Evolutionary conservation across 2,888 invertebrate genomes (phyloP).

Genomic region (Lasioglossum oenotherae): DNA sequence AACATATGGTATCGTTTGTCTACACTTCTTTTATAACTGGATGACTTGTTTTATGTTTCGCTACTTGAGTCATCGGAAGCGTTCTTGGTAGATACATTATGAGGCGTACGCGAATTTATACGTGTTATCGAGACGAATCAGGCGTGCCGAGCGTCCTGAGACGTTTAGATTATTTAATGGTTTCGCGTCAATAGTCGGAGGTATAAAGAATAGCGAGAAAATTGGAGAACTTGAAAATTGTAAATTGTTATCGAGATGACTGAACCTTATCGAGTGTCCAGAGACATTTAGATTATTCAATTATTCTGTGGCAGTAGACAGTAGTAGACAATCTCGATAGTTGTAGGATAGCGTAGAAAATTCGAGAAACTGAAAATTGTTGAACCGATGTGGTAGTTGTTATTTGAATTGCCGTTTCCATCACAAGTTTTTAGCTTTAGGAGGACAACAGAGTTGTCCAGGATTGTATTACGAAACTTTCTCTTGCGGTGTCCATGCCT

Average conservation of each 20-base stretch:
- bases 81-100: neutral
- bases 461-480: constrained; percentile 2
- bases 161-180: neutral
- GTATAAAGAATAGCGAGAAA: neutral
- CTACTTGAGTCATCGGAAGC: constrained; percentile 2
- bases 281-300: too few species aligned
- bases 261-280: too few species aligned
- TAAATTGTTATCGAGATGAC: neutral
- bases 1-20: constrained; percentile 8
- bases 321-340: too few species aligned
- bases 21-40: neutral
- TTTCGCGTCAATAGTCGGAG: neutral
- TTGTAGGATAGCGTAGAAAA: too few species aligned
- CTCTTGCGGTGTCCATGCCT: constrained; percentile 16
- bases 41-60: constrained; percentile 4
- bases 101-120: neutral
- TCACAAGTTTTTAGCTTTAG: neutral
- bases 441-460: neutral
- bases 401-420: neutral
- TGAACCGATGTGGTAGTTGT: too few species aligned
- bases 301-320: too few species aligned
- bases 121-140: neutral
- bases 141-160: neutral
- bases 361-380: too few species aligned
- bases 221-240: neutral